phyloP scores from a whole-genome alignment of 2,797 vertebrate species.

The Protosalanx chinensis region DNA sequence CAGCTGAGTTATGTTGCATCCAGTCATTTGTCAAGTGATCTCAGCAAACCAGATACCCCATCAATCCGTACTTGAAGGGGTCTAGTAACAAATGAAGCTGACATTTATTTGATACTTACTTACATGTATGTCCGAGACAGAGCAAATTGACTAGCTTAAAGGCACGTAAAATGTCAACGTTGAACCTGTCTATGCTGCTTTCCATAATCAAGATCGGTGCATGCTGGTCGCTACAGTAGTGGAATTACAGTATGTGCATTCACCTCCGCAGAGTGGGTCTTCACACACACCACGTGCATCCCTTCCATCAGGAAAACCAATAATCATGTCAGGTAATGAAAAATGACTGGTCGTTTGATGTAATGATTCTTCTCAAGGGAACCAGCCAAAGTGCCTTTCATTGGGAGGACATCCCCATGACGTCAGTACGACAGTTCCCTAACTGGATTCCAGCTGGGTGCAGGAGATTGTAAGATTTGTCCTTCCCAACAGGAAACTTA shows the following conservation, averaged over 20 bases:
- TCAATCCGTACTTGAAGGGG: background rate
- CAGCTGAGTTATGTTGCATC: background rate
- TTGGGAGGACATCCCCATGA: slow-evolving; percentile 28
- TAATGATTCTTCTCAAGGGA: slow-evolving; percentile 44
- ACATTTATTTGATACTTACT: background rate
- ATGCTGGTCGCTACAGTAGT: slow-evolving; percentile 29
- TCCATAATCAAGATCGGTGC: slow-evolving; percentile 20
- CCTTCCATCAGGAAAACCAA: slow-evolving; percentile 31
- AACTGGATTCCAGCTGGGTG: slow-evolving; percentile 32
- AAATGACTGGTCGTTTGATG: slow-evolving; percentile 35
- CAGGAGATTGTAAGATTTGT: slow-evolving; percentile 51
- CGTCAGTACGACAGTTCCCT: slow-evolving; percentile 31
- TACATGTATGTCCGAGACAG: background rate
- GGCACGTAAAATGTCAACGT: background rate
- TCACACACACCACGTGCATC: background rate
- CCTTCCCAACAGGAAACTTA: slow-evolving; percentile 56
- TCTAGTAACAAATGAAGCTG: background rate
- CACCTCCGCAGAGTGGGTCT: background rate
- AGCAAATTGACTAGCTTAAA: background rate
- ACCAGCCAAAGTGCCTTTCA: slow-evolving; percentile 18
- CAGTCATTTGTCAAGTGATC: background rate
- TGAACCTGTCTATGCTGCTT: background rate
- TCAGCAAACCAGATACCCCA: background rate
- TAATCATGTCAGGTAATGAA: slow-evolving; percentile 39
- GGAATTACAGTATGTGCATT: background rate